A percentile compares a stretch with the other conserved stretches of the same genome.
phyloP scores from a whole-genome alignment of 1,140 invertebrate genomes.

The Caerostris darwini region DNA sequence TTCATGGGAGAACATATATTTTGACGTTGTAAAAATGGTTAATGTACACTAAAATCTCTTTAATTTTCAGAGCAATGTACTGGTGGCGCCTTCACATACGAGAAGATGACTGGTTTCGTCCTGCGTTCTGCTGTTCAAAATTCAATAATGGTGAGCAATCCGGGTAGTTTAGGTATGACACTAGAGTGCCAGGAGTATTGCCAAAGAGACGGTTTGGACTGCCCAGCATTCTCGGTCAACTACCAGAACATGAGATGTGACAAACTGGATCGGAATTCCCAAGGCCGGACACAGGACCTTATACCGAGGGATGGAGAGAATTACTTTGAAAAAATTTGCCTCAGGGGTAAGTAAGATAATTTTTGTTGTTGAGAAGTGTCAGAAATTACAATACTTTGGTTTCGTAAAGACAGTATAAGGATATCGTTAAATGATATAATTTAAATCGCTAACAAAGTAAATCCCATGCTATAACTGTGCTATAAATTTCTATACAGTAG shows the following conservation, averaged over 20 bases:
- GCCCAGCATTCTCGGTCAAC: constrained; percentile 83
- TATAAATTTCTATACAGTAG: too few species aligned
- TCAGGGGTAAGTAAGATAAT: constrained; percentile 81
- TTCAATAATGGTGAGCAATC: constrained; percentile 81
- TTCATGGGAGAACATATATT: too few species aligned
- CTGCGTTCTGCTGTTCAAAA: constrained; percentile 82
- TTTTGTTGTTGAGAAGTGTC: too few species aligned
- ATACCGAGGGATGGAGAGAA: constrained; percentile 81
- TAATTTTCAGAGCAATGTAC: constrained; percentile 82
- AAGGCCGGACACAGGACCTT: constrained; percentile 82
- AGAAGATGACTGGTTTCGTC: constrained; percentile 83
- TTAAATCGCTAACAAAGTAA: too few species aligned
- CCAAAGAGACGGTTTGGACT: constrained; percentile 82
- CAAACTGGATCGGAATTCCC: constrained; percentile 83
- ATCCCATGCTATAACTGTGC: too few species aligned
- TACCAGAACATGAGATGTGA: constrained; percentile 82
- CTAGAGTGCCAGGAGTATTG: constrained; percentile 81
- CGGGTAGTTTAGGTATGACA: constrained; percentile 81
- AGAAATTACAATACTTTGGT: too few species aligned
- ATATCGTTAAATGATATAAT: too few species aligned
- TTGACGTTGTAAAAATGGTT: too few species aligned
- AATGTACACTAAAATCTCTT: background rate
- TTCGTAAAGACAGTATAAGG: too few species aligned
- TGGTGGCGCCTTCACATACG: constrained; percentile 83
- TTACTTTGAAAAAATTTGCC: constrained; percentile 84